Conservation (phyloP, 2,113 vertebrate species). For the Sorex araneus region DNA sequence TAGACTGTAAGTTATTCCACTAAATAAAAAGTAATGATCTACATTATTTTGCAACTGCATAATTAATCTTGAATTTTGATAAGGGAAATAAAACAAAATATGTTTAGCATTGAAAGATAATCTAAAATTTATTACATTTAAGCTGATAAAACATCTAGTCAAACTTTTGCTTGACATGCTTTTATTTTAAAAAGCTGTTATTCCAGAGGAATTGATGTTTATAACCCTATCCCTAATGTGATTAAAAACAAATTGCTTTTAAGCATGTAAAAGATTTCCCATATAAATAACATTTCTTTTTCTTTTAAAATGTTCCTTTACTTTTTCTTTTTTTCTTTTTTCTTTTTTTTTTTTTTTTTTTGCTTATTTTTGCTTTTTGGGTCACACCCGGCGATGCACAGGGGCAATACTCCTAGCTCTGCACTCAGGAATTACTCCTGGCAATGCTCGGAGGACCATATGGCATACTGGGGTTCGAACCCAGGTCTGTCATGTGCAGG, state of each 20-base stretch:
- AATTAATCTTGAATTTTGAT: conserved; percentile 41
- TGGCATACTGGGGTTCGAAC: too few species aligned
- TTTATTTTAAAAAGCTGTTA: conserved; percentile 56
- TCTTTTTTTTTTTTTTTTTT: too few species aligned
- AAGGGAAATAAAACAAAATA: conserved; percentile 60
- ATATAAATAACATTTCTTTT: conserved; percentile 18
- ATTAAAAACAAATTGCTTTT: background rate
- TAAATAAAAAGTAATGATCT: conserved; percentile 41
- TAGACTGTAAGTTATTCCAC: conserved; percentile 54
- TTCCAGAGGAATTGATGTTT: background rate
- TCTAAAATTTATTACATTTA: conserved; percentile 59
- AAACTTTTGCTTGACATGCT: background rate
- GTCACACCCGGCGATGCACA: too few species aligned
- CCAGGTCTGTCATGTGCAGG: too few species aligned
- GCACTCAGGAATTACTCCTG: too few species aligned
- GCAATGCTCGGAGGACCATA: too few species aligned
- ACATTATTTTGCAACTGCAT: conserved; percentile 19
- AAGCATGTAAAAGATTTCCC: background rate
- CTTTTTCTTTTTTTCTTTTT: too few species aligned
- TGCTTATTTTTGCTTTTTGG: too few species aligned
- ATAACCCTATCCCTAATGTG: background rate
- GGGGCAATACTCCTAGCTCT: too few species aligned
- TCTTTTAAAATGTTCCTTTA: background rate
- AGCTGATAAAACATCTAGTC: background rate
- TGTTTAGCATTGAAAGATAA: background rate